phyloP scores from a whole-genome alignment of 1,140 invertebrate genomes.

The Aphaenogaster ashmeadi region DNA sequence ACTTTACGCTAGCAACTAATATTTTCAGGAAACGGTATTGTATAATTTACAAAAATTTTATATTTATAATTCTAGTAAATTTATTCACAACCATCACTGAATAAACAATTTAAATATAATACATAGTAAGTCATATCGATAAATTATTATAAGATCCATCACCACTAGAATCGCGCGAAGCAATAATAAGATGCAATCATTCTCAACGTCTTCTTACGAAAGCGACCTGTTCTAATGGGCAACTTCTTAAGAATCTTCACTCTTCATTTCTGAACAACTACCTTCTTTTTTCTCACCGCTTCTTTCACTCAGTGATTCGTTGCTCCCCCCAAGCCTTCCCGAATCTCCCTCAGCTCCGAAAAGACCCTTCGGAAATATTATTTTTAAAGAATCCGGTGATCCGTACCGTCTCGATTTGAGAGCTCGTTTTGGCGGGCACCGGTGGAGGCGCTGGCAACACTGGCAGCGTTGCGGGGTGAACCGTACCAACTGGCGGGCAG shows the following conservation, averaged over 20 bases:
- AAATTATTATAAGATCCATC: background rate
- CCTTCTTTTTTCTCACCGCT: background rate
- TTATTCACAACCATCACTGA: background rate
- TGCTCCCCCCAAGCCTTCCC: background rate
- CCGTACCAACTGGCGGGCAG: slow-evolving; percentile 73
- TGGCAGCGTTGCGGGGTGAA: slow-evolving; percentile 63
- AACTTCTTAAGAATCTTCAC: background rate
- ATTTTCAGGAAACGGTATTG: background rate
- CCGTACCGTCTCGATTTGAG: slow-evolving; percentile 29
- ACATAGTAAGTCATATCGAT: background rate
- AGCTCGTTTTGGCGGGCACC: slow-evolving; percentile 73
- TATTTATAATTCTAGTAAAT: slow-evolving; percentile 3
- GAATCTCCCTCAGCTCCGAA: background rate
- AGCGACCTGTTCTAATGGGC: background rate
- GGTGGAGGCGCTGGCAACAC: slow-evolving; percentile 71
- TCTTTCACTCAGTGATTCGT: background rate
- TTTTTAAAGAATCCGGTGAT: slow-evolving; percentile 27
- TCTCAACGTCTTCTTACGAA: background rate
- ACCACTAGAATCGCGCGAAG: background rate
- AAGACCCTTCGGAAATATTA: slow-evolving; percentile 10
- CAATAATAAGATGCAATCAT: background rate
- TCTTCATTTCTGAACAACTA: background rate
- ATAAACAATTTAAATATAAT: background rate
- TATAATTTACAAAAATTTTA: background rate
- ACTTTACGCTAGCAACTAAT: background rate